Evolutionary conservation across 2,888 invertebrate species (phyloP).

Genomic region (Oscheius sp.): DNA sequence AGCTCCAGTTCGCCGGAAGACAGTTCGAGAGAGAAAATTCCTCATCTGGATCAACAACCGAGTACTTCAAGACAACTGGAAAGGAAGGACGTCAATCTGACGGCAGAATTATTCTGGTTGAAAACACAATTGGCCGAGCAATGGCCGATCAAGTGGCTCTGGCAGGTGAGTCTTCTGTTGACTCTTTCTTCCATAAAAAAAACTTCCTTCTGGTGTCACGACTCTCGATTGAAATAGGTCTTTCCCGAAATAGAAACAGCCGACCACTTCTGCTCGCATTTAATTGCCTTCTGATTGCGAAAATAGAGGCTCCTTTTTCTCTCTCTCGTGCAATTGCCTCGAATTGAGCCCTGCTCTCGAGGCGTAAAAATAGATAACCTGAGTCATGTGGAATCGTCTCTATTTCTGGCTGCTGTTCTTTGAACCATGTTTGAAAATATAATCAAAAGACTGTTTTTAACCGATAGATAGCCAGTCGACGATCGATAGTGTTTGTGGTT

Average conservation of each 20-base stretch:
- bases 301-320: neutral
- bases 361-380: neutral
- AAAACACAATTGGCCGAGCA: constrained; percentile 55
- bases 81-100: constrained; percentile 50
- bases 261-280: neutral
- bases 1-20: constrained; percentile 48
- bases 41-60: constrained; percentile 34
- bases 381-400: neutral
- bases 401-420: neutral
- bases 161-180: constrained; percentile 47
- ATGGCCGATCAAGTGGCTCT: constrained; percentile 59
- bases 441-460: neutral
- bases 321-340: neutral
- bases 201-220: too few relatives aligned
- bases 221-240: too few relatives aligned
- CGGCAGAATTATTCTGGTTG: constrained; percentile 63
- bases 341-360: neutral
- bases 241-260: neutral
- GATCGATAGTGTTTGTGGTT: neutral
- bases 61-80: neutral
- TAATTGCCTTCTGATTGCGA: neutral
- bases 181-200: too few relatives aligned
- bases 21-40: constrained; percentile 39
- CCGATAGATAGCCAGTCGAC: neutral
- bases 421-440: neutral